Base-by-base conservation (phyloP, 2,888 invertebrate genomes). In the Oscheius sp. region DNA sequence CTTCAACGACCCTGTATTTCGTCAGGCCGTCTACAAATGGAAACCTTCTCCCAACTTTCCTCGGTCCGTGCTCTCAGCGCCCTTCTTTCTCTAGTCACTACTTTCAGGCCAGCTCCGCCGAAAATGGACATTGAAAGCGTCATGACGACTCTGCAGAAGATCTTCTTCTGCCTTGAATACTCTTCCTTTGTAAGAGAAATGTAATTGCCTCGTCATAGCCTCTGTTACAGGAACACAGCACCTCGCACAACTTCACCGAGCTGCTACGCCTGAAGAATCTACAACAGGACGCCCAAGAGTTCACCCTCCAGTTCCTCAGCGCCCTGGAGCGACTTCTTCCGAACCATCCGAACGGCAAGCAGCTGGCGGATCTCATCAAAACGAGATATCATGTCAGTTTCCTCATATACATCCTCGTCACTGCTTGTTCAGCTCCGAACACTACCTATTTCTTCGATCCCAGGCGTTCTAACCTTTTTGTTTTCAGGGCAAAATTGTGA, bases 221-320 rank as follows among this genome's bases (percentile, higher is more conserved):
- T 5, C 29, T 13, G 10, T 48, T 73, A 7, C 47, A 70, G 59
- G 59, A 78, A 65, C 57, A 60, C 37, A 58, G 51, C 11, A 55
- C 50, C 37, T 42, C 62, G 21, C 50, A 57, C 9, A 75, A 75
- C 21, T 76, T 87, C 33, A 81, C 77, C 21, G 74, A 79, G n/a
- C 62, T 80, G n/a, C 70, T 84, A 9, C 77, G 83, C 1, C 75
- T 88, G 50, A 80, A 81, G 42, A 76, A 82, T 42, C 84, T 85
- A 63, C 88, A 88, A 70, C 88, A 88, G 47, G 88, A 88, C 75
- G 84, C 87, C 1, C 85, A 75, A 65, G 88, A 88, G 76, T 88
- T 88, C 76, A 82, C 84, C 7, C 70, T 83, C 10, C 78, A 84
- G 62, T 82, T 88, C 60, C 86, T 88, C 79, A 81, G 84, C 50